Evolutionary conservation across 1,140 invertebrate species (phyloP), one percentile per base, ranked within the genome.

Genomic region (Idris sp.): DNA sequence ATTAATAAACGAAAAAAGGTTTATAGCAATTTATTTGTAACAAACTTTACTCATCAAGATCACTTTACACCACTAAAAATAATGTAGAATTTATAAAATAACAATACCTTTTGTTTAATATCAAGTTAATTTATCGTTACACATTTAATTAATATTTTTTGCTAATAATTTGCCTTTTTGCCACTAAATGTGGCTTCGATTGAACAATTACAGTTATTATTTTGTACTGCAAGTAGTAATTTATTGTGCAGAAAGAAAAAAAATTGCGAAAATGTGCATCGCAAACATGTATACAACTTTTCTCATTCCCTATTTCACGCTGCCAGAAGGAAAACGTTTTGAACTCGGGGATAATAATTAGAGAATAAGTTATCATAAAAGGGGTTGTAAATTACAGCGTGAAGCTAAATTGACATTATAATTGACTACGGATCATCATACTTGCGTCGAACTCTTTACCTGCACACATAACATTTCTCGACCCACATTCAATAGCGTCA

Each of bases 371-470:
- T 22, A 49, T 46, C 44, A 15, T 26, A 28, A 16, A n/a, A 38
- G 14, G 40, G 11, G 28, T 11, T 15, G 30, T 53, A 46, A 54
- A 38, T 65, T 65, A 43, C 40, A 38, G 28, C 10, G 2, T 31
- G 31, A 56, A 58, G 19, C 48, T 16, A 25, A 65, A 43, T 56
- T 56, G 62, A 46, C 65, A 46, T 53, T 48, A 11, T 51, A 69
- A 51, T 53, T 53, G 46, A 53, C 44, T 44, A 14, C 30, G 54
- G 54, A 59, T 59, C 62, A 56, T 65, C 41, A 54, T 64, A n/a
- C n/a, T 56, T 56, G 41, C 51, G 30, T 40, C 41, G 62, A 54
- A 38, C 49, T 22, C 25, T 44, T 35, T 35, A 22, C 35, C 38
- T 11, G 16, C 28, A n/a, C n/a, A n/a, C 22, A 43, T 62, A 53